Base-by-base conservation (phyloP, 2,888 invertebrate species). In the Escarpia spicata region DNA sequence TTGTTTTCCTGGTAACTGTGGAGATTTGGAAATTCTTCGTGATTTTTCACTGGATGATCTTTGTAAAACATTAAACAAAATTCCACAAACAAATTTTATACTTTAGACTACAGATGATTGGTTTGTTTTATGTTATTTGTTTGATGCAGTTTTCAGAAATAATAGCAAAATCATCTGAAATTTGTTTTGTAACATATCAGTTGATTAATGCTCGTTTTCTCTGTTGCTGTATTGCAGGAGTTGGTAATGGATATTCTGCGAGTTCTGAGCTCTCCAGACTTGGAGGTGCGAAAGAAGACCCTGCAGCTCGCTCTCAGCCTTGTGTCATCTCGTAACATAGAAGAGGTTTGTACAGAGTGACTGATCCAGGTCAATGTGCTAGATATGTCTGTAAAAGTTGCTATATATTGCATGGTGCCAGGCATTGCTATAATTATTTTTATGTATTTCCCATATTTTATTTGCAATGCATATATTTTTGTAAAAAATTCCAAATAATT, bases 171-270 rank as follows among this genome's bases (percentile, higher is more conserved):
- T n/a, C 6, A 3, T 6, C 75, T 19, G 6, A 75, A 75, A 19
- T 0, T 19, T 19, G 19, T 75, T 75, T 75, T 75, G 19, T 75
- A 3, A 19, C 6, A 75, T 26, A 26, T 15, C 3, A 6, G 6
- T 75, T 26, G 26, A 26, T 75, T 26, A 26, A 75, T 75, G 19
- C 75, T 26, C 26, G 75, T 75, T 75, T 75, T 9, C 15, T 52
- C 15, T 52, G 2, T 52, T 3, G 75, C 19, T 75, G 92, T 95
- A 90, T 93, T 94, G 0, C 94, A 97, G 96, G 99, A 98, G 95
- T 97, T 99, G 37, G 98, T 99, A 91, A 99, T 99, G 99, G 99
- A 99, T 97, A 98, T 99, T 95, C 97, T 99, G 94, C 97, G 99
- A 37, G 99, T 99, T 91, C 97, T 99, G 93, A 98, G 98, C 93